Evolutionary conservation across 2,888 invertebrate species (phyloP), one percentile per base, ranked within the genome.

Genomic region (Neoscelio sp.): DNA sequence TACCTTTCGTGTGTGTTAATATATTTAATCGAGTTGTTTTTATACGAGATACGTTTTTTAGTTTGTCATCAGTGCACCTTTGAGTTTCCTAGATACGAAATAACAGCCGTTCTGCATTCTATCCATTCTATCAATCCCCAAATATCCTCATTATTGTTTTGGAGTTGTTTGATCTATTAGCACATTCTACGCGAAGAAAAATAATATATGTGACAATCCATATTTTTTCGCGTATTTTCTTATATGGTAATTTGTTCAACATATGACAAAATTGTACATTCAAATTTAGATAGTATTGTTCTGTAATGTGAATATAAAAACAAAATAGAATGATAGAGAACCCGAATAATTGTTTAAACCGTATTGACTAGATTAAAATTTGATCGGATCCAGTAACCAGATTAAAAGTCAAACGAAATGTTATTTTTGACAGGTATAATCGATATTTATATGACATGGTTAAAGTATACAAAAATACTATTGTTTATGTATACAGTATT

Each of bases 61-160:
- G 78, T 70, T 80, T 85, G 83, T 84, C 86, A 87, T 84, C 85
- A 87, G 89, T 89, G 89, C 89, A 90, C 89, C 89, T 88, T 85
- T 89, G 89, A 88, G 89, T 89, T 88, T 82, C 86, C 85, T 83
- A 74, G 78, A 54, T 70, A 64, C 10, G 60, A 74, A 70, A 70
- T 73, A 78, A 73, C 77, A 71, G 65, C 44, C 64, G 62, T 52
- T 68, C 75, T 67, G 60, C 76, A 76, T 76, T 68, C 38, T 62
- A 62, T 54, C 67, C 68, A 68, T 12, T 65, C 40, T 30, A 26
- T 52, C 65, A 44, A 67, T 67, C 77, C 70, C 52, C 10, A 64
- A 71, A 58, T 3, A 58, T 71, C 65, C 65, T 56, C 13, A 58
- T 26, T 50, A 35, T 68, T 52, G 40, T 75, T 75, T 67, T 60